phyloP scores from a whole-genome alignment of 2,113 vertebrate genomes.

The Actenoides hombroni region DNA sequence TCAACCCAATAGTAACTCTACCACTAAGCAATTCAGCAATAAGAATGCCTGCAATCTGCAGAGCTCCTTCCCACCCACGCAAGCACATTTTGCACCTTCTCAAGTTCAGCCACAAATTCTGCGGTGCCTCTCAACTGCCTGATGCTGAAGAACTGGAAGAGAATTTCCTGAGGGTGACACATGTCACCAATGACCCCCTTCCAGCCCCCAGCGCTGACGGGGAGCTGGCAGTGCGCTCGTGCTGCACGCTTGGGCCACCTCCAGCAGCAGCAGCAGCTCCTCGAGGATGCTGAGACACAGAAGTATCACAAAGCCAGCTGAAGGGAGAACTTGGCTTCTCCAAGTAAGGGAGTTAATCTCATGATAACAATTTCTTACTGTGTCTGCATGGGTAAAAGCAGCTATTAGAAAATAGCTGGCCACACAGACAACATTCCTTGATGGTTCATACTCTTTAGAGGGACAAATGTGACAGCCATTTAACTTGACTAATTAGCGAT shows the following conservation, averaged over 20 bases:
- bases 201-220: rapidly evolving
- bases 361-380: background rate
- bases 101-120: background rate
- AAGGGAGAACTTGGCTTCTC: background rate
- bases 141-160: background rate
- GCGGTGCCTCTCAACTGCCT: background rate
- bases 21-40: background rate
- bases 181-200: background rate
- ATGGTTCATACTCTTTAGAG: background rate
- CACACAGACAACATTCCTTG: background rate
- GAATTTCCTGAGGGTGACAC: background rate
- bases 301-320: background rate
- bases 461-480: background rate
- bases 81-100: background rate
- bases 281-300: background rate
- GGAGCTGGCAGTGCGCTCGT: background rate
- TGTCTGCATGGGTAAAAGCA: background rate
- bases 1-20: background rate
- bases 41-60: background rate
- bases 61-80: background rate
- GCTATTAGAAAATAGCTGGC: background rate
- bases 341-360: background rate
- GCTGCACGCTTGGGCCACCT: background rate
- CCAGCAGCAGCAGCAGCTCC: background rate
- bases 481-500: background rate